A percentile compares a stretch with the other conserved stretches of the same genome.
Evolutionary conservation across 2,113 vertebrate genomes (phyloP).

Genomic region (Xenopus tropicalis): DNA sequence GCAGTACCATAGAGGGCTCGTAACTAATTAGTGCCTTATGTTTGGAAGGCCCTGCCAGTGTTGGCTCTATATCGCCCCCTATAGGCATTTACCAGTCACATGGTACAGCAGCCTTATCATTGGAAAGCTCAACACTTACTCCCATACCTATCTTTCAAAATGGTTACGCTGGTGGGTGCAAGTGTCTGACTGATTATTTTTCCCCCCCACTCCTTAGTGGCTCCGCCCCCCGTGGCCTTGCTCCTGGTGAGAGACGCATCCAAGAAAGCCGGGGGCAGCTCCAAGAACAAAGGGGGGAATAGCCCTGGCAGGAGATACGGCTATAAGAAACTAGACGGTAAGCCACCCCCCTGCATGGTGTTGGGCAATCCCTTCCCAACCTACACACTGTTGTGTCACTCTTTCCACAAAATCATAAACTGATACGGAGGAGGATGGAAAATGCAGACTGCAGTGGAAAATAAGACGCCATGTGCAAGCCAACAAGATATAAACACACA

Average conservation of each 20-base stretch:
- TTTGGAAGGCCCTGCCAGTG: no score
- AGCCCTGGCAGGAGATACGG: slow-evolving; percentile 80
- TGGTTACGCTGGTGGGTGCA: no score
- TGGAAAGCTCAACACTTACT: no score
- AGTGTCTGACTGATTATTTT: background rate
- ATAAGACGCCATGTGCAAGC: background rate
- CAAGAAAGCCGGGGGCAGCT: slow-evolving; percentile 82
- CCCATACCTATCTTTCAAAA: no score
- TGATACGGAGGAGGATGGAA: background rate
- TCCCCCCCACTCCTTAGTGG: background rate
- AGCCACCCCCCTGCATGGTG: background rate
- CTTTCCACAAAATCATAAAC: slow-evolving; percentile 1
- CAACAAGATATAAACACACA: background rate
- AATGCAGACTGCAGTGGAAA: background rate
- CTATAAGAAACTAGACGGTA: slow-evolving; percentile 84
- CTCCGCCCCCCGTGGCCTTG: slow-evolving; percentile 46
- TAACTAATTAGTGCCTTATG: no score
- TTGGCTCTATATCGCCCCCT: no score
- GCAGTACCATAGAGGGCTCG: no score
- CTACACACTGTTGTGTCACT: background rate
- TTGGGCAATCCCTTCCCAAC: background rate
- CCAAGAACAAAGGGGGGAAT: slow-evolving; percentile 82
- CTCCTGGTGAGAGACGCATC: slow-evolving; percentile 74
- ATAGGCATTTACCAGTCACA: no score
- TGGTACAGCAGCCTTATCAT: no score